These are phyloP conservation scores for Elaphurus davidianus DNA, from an alignment of 2,113 vertebrate species.

Conservation along the genomic window DNA sequence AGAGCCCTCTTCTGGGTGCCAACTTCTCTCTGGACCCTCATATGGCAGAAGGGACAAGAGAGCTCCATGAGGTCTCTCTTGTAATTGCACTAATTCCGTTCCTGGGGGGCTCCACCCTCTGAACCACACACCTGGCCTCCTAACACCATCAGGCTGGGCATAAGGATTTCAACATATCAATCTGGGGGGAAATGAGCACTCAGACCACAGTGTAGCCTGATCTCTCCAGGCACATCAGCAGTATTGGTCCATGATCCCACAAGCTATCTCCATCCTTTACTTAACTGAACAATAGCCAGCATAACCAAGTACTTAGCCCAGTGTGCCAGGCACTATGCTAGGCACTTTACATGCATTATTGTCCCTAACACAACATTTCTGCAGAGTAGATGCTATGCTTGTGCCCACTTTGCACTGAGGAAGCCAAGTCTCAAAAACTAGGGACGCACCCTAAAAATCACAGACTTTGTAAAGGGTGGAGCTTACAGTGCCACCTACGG, in stretches of 20 bases:
- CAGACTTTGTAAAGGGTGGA: not conserved
- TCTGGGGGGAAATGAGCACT: not conserved
- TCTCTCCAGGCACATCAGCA: not conserved
- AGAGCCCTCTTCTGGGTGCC: not conserved
- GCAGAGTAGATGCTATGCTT: not conserved
- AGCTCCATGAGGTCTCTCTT: not conserved
- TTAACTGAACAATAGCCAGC: not conserved
- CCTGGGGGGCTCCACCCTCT: not conserved
- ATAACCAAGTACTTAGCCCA: not conserved
- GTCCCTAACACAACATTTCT: not conserved
- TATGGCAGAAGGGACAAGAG: not conserved
- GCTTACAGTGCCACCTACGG: too few species aligned
- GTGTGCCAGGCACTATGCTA: not conserved
- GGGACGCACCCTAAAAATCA: not conserved
- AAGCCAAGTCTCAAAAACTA: not conserved
- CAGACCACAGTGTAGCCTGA: not conserved
- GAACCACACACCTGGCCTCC: not conserved
- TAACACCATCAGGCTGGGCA: not conserved
- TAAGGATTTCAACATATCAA: not conserved
- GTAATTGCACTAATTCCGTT: not conserved
- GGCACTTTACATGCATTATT: not conserved
- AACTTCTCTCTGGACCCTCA: not conserved
- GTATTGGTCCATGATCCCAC: too few species aligned
- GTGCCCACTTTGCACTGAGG: not conserved
- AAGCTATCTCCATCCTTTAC: not conserved